Evolutionary conservation across 2,797 vertebrate genomes (phyloP), one percentile per base, ranked within the genome.

Genomic region (Atherinosoma microstoma): DNA sequence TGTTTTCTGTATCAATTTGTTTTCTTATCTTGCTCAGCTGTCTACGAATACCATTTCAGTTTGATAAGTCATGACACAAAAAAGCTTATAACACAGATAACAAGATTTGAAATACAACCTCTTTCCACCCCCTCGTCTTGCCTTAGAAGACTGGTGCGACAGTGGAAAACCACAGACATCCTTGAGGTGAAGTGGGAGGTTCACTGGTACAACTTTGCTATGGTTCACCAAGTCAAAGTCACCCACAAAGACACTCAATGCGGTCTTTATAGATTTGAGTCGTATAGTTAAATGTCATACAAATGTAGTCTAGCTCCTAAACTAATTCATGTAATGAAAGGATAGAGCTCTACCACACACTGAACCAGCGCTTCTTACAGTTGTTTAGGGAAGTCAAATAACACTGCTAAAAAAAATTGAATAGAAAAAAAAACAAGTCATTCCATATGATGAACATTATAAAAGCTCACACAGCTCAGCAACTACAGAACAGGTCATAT

Each of bases 161-260:
- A 70, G 83, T 87, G 87, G 83, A 91, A 93, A 92, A 81, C 89
- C 92, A 93, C 91, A 91, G 78, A 89, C 82, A 90, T 86, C 81
- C 82, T 88, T 89, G 82, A 91, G 90, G 89, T 93, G 87, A 92
- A 80, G 86, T 90, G 85, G 85, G 90, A 88, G 84, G 79, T 72
- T 85, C 53, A 64, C 76, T 82, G 78, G 59, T 54, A 20, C 56
- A 89, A 82, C 60, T 79, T 73, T 87, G 77, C 82, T 84, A 78
- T 75, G 58, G 70, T 84, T 89, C 79, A 90, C 64, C 67, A 34
- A 83, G 76, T 86, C 77, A 87, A 80, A 89, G 70, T 79, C 74
- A 84, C 85, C 82, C 86, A 87, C 87, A 92, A 60, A 84, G 72
- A 79, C 54, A 70, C 66, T 64, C 57, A 20, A 16, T 81, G 79